These are phyloP conservation scores for Tadarida brasiliensis DNA, from an alignment of 2,797 vertebrate genomes.

Conservation along the genomic window DNA sequence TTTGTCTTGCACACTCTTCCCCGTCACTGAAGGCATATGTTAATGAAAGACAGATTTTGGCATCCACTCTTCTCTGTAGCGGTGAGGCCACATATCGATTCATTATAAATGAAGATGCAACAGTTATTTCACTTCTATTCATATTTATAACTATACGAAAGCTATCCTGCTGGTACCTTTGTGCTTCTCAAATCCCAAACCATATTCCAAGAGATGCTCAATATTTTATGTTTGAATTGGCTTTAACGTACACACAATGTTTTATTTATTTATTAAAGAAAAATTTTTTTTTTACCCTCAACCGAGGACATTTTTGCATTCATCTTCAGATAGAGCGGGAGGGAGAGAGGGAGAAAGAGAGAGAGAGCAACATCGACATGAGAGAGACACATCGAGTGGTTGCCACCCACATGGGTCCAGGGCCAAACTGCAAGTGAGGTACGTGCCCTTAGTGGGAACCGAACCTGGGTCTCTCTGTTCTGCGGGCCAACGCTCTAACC, in stretches of 20 bases:
- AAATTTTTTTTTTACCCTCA: too few species aligned
- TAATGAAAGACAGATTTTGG: slow-evolving; percentile 79
- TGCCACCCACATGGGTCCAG: too few species aligned
- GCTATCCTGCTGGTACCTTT: slow-evolving; percentile 73
- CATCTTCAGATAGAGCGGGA: too few species aligned
- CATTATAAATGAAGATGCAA: slow-evolving; percentile 75
- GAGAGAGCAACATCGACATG: too few species aligned
- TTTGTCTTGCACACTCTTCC: slow-evolving; percentile 78
- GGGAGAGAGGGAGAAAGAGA: too few species aligned
- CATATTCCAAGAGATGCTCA: slow-evolving; percentile 75
- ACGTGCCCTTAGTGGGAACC: too few species aligned
- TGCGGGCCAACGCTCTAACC: too few species aligned
- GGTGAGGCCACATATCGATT: slow-evolving; percentile 64
- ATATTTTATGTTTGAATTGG: slow-evolving; percentile 75
- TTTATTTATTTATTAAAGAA: too few species aligned
- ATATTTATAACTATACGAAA: slow-evolving; percentile 72
- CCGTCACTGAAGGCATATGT: slow-evolving; percentile 79
- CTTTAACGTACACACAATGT: slow-evolving; percentile 73
- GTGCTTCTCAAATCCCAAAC: slow-evolving; percentile 75
- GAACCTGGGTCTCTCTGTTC: too few species aligned
- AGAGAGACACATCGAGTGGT: too few species aligned
- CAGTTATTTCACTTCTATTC: slow-evolving; percentile 78
- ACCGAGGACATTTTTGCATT: too few species aligned
- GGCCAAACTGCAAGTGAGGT: too few species aligned
- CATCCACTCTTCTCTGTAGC: slow-evolving; percentile 66